These are phyloP conservation scores for Ectemnius cavifrons DNA, from an alignment of 2,888 invertebrate species.

Conservation along the genomic window DNA sequence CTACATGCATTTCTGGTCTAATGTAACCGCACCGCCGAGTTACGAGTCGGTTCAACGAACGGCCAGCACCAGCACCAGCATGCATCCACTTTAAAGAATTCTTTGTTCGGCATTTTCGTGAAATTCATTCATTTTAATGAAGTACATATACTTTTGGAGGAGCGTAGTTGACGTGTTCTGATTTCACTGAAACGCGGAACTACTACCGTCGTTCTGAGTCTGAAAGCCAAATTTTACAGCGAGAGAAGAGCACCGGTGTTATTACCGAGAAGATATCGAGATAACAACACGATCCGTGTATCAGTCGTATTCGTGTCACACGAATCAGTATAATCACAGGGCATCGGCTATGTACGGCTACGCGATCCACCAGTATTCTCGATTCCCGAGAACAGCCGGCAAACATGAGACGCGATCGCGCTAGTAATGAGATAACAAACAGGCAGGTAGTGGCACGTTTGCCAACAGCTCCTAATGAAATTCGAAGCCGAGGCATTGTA, in stretches of 20 bases:
- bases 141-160: too few relatives aligned
- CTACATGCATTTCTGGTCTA: conserved; percentile 28
- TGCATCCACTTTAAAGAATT: too few relatives aligned
- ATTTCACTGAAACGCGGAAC: too few relatives aligned
- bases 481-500: not conserved
- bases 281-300: conserved; percentile 1
- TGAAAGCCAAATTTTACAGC: too few relatives aligned
- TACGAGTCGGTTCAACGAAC: not conserved
- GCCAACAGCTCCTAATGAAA: conserved; percentile 10
- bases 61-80: not conserved
- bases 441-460: conserved; percentile 17
- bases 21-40: conserved; percentile 14
- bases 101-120: too few relatives aligned
- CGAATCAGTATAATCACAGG: conserved; percentile 29
- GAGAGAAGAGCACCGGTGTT: too few relatives aligned
- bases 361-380: conserved; percentile 8
- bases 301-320: conserved; percentile 47
- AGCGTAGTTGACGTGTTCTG: too few relatives aligned
- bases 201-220: too few relatives aligned
- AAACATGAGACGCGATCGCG: too few relatives aligned
- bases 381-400: not conserved
- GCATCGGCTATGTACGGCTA: conserved; percentile 4
- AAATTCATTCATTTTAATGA: too few relatives aligned
- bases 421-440: not conserved
- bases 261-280: too few relatives aligned